phyloP scores from a whole-genome alignment of 1,140 invertebrate species.

The Aethina tumida region DNA sequence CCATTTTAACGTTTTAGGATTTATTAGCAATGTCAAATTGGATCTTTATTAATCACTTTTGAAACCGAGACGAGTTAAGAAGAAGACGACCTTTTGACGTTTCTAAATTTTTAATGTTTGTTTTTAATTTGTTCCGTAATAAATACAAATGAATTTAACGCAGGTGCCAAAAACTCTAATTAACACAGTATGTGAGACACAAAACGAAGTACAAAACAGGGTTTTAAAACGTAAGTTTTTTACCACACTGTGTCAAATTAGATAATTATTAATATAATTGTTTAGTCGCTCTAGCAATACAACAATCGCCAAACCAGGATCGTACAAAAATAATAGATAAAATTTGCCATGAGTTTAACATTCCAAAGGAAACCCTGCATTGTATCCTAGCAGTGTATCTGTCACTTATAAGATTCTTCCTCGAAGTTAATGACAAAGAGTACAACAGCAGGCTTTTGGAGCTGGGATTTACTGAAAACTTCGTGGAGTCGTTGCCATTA shows the following conservation, averaged over 20 bases:
- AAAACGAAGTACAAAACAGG: slow-evolving; percentile 8
- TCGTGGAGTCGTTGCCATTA: slow-evolving; percentile 21
- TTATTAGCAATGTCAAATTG: too few species aligned
- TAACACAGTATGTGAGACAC: slow-evolving; percentile 3
- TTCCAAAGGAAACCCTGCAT: slow-evolving; percentile 16
- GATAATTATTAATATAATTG: slow-evolving; percentile 5
- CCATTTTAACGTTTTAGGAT: too few species aligned
- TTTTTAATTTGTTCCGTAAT: too few species aligned
- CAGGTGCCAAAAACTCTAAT: slow-evolving; percentile 10
- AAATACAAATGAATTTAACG: slow-evolving; percentile 16
- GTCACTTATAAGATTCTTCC: slow-evolving; percentile 17
- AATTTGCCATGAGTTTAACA: slow-evolving; percentile 16
- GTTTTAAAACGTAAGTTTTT: slow-evolving; percentile 13
- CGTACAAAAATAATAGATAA: slow-evolving; percentile 16
- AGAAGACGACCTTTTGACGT: too few species aligned
- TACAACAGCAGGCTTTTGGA: slow-evolving; percentile 16
- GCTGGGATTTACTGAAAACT: slow-evolving; percentile 21
- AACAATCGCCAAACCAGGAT: slow-evolving; percentile 17
- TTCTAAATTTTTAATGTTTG: too few species aligned
- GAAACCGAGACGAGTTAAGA: too few species aligned
- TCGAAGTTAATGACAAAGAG: slow-evolving; percentile 19
- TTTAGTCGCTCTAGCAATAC: slow-evolving; percentile 19
- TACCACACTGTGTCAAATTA: background rate
- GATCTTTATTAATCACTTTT: too few species aligned
- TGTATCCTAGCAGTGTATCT: slow-evolving; percentile 21